phyloP scores from a whole-genome alignment of 2,888 invertebrate genomes.

The Atethmia centrago region DNA sequence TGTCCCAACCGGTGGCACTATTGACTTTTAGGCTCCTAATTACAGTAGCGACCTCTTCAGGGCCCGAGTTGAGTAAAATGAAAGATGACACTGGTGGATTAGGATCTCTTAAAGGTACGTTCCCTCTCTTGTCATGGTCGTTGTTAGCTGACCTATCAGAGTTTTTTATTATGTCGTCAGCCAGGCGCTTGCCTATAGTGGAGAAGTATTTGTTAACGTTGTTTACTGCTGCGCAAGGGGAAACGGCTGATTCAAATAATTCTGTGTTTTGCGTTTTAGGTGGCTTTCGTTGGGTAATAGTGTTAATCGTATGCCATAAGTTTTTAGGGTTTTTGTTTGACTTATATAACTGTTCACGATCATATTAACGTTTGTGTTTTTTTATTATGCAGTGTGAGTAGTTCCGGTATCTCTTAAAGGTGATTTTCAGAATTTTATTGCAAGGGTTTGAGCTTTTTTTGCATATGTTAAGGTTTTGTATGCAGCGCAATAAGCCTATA shows the following conservation, averaged over 20 bases:
- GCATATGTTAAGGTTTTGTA: too few species aligned
- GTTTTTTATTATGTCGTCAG: constrained; percentile 3
- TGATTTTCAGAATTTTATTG: neutral
- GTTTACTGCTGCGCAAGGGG: neutral
- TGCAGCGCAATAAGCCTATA: neutral
- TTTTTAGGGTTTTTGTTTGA: constrained; percentile 6
- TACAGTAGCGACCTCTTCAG: neutral
- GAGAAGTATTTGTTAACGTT: neutral
- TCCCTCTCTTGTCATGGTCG: too few species aligned
- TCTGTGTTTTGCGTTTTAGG: constrained; percentile 1
- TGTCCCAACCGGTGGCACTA: neutral
- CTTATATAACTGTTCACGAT: neutral
- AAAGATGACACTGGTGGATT: neutral
- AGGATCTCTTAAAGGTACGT: neutral
- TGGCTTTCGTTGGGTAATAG: constrained; percentile 3
- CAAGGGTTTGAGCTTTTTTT: too few species aligned
- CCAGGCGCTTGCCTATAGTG: neutral
- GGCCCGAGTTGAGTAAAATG: neutral
- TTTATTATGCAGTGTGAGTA: neutral
- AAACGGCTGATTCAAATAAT: neutral
- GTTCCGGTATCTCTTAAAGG: neutral
- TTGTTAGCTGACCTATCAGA: too few species aligned
- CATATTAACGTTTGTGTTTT: neutral
- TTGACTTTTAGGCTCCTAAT: neutral
- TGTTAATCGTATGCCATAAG: constrained; percentile 5